These are phyloP conservation scores for Otolemur garnettii DNA, from an alignment of 2,113 vertebrate species.

Conservation along the genomic window DNA sequence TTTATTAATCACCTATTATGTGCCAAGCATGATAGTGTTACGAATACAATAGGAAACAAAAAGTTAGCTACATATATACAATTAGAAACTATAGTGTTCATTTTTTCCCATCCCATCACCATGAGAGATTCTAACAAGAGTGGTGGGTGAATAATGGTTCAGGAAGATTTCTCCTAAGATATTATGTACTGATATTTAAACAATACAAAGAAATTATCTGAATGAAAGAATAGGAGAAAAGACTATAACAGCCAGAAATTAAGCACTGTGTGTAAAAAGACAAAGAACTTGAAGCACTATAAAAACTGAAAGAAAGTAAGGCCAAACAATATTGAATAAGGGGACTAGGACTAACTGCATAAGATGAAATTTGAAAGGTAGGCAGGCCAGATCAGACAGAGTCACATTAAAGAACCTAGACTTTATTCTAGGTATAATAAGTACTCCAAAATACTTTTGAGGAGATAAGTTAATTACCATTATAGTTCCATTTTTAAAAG, in stretches of 20 bases:
- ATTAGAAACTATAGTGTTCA: background rate
- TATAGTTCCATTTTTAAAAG: conserved; percentile 28
- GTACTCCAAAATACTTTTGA: background rate
- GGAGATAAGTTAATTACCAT: background rate
- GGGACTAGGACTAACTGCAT: background rate
- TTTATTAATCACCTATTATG: background rate
- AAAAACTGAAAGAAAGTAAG: background rate
- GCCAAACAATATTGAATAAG: background rate
- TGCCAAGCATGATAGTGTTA: background rate
- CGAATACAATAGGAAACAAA: background rate
- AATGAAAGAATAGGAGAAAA: background rate
- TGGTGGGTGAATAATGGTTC: background rate
- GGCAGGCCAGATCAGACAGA: background rate
- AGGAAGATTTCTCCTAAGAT: background rate
- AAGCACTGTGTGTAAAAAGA: background rate
- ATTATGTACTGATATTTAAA: conserved; percentile 10
- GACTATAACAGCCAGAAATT: background rate
- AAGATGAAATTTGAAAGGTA: background rate
- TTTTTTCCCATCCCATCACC: background rate
- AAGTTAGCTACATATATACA: background rate
- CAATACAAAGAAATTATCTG: background rate
- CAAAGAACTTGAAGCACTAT: background rate
- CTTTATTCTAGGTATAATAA: background rate
- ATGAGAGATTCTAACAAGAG: background rate
- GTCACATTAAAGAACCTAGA: background rate